Percentiles rank a stretch among this genome's conserved stretches.
phyloP scores from a whole-genome alignment of 1,140 invertebrate genomes.

The Zeugodacus cucurbitae region DNA sequence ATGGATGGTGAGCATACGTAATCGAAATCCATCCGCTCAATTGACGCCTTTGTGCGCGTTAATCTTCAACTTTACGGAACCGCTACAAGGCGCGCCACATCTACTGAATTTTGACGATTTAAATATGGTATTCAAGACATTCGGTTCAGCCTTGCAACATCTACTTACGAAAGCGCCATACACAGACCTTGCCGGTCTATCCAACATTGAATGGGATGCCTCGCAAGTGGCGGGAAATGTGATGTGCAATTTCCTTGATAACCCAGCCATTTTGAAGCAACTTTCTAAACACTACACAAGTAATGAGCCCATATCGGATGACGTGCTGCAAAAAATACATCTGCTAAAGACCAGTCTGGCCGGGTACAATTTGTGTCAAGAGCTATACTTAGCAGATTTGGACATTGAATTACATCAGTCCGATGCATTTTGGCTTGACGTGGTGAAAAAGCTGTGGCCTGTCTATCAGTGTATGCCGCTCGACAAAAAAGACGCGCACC shows the following conservation, averaged over 20 bases:
- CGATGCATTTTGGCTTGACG: slow-evolving; percentile 82
- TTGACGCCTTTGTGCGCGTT: slow-evolving; percentile 80
- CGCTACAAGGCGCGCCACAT: slow-evolving; percentile 72
- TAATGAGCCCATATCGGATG: slow-evolving; percentile 75
- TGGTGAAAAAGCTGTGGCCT: slow-evolving; percentile 82
- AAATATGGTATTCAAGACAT: slow-evolving; percentile 80
- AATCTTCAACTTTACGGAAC: slow-evolving; percentile 83
- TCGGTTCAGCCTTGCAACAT: slow-evolving; percentile 86
- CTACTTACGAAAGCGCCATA: slow-evolving; percentile 83
- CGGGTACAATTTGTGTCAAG: slow-evolving; percentile 80
- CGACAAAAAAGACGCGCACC: slow-evolving; percentile 81
- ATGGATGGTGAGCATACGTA: slow-evolving; percentile 77
- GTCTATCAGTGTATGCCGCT: slow-evolving; percentile 79
- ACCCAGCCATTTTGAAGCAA: slow-evolving; percentile 74
- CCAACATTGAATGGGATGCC: slow-evolving; percentile 92
- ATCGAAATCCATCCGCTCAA: slow-evolving; percentile 72
- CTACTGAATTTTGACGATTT: slow-evolving; percentile 83
- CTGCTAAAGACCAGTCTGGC: slow-evolving; percentile 78
- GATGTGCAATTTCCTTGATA: slow-evolving; percentile 83
- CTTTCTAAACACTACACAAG: slow-evolving; percentile 81
- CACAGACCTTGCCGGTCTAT: slow-evolving; percentile 83
- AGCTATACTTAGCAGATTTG: slow-evolving; percentile 85
- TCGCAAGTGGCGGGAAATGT: slow-evolving; percentile 83
- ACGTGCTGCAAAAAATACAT: slow-evolving; percentile 74
- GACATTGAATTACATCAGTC: slow-evolving; percentile 85